Conservation (phyloP, 2,113 vertebrate genomes). For the Myiagra hebetior region DNA sequence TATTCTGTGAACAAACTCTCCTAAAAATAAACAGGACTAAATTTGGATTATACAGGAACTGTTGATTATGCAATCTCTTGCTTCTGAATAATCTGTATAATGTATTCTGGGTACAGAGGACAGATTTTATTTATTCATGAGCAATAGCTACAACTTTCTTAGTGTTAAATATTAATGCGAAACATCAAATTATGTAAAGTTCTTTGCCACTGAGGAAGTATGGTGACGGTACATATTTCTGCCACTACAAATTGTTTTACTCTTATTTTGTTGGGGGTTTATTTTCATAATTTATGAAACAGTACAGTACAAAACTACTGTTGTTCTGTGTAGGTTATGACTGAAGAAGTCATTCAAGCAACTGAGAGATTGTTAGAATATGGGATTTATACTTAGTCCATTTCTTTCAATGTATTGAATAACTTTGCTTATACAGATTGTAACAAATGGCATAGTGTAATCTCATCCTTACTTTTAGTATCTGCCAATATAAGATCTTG, state of each 20-base stretch:
- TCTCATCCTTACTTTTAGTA: not conserved
- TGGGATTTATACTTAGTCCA: not conserved
- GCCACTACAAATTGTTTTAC: not conserved
- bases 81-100: not conserved
- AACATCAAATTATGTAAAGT: not conserved
- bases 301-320: not conserved
- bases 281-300: not conserved
- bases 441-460: not conserved
- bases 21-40: slow-evolving; percentile 3
- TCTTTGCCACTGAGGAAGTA: not conserved
- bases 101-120: not conserved
- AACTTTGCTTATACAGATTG: not conserved
- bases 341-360: not conserved
- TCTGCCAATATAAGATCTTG: not conserved
- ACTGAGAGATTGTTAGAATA: not conserved
- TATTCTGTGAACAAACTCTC: not conserved
- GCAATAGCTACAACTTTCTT: not conserved
- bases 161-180: not conserved
- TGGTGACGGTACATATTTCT: not conserved
- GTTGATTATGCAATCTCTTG: not conserved
- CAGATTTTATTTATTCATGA: not conserved
- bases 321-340: not conserved
- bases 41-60: not conserved
- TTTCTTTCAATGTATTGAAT: not conserved
- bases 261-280: not conserved